phyloP scores from a whole-genome alignment of 2,113 vertebrate genomes.

The Piaya cayana region DNA sequence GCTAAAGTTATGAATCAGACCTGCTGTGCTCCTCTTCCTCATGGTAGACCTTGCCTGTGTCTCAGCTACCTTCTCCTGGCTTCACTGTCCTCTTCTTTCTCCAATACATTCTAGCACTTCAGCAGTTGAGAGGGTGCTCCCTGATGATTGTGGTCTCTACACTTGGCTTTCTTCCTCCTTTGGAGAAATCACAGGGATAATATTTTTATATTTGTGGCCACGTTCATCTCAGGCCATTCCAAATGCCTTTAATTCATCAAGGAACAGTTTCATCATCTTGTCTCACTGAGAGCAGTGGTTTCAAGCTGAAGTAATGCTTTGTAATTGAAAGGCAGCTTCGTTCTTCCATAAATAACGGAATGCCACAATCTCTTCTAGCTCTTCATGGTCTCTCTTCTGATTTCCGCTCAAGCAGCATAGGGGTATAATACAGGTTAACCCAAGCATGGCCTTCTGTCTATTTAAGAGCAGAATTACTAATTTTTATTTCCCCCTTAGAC shows the following conservation, averaged over 20 bases:
- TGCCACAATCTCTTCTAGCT: not conserved
- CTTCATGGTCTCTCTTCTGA: not conserved
- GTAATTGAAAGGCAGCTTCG: not conserved
- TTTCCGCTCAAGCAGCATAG: not conserved
- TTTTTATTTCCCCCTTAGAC: not conserved
- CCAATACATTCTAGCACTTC: not conserved
- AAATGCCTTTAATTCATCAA: not conserved
- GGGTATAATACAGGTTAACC: not conserved
- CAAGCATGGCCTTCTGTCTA: not conserved
- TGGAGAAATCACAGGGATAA: not conserved
- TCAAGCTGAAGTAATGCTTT: slow-evolving; percentile 12
- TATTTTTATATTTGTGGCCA: not conserved
- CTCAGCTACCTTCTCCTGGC: not conserved
- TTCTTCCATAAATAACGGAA: not conserved
- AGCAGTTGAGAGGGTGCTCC: not conserved
- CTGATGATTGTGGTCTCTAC: not conserved
- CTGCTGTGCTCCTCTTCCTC: not conserved
- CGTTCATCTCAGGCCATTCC: not conserved
- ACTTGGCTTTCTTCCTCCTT: not conserved
- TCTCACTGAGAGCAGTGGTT: not conserved
- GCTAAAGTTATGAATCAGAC: not conserved
- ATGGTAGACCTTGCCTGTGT: not conserved
- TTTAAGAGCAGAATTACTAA: not conserved
- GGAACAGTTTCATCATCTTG: not conserved
- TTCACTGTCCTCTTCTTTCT: not conserved